Conservation (phyloP, 2,888 invertebrate species). For the Orthosia cruda region DNA sequence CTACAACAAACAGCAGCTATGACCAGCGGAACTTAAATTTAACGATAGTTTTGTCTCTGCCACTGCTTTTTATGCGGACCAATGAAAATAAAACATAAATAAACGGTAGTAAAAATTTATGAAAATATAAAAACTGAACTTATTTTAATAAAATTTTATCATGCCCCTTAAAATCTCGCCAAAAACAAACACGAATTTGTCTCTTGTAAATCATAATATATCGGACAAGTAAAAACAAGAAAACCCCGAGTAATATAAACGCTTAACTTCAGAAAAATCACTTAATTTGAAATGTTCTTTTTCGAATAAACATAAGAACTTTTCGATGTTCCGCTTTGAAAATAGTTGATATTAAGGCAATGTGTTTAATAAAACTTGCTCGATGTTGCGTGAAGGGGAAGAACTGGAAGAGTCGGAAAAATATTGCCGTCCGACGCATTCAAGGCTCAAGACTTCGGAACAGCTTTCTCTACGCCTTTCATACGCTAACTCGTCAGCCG, state of each 20-base stretch:
- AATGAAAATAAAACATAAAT: slow-evolving; percentile 13
- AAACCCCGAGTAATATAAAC: slow-evolving; percentile 74
- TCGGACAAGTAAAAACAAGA: slow-evolving; percentile 66
- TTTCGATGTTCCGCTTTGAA: slow-evolving; percentile 72
- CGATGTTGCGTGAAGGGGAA: slow-evolving; percentile 70
- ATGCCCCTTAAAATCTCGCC: slow-evolving; percentile 8
- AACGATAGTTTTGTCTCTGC: not conserved
- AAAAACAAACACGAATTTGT: not conserved
- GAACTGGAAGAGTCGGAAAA: slow-evolving; percentile 63
- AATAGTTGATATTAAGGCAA: slow-evolving; percentile 75
- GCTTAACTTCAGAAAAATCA: slow-evolving; percentile 76
- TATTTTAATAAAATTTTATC: slow-evolving; percentile 6
- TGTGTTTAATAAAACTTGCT: slow-evolving; percentile 86
- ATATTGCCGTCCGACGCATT: slow-evolving; percentile 60
- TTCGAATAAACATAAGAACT: slow-evolving; percentile 78
- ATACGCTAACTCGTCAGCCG: slow-evolving; percentile 58
- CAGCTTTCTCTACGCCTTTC: slow-evolving; percentile 49
- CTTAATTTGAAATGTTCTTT: slow-evolving; percentile 79
- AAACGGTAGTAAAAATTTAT: too few relatives aligned
- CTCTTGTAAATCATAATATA: slow-evolving; percentile 55
- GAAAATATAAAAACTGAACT: not conserved
- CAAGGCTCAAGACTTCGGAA: slow-evolving; percentile 39
- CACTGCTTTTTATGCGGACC: not conserved
- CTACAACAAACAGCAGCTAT: slow-evolving; percentile 34
- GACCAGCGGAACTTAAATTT: slow-evolving; percentile 12